Evolutionary conservation across 1,140 invertebrate species (phyloP), one percentile per base, ranked within the genome.

Genomic region (Trachymyrmex cornetzi): DNA sequence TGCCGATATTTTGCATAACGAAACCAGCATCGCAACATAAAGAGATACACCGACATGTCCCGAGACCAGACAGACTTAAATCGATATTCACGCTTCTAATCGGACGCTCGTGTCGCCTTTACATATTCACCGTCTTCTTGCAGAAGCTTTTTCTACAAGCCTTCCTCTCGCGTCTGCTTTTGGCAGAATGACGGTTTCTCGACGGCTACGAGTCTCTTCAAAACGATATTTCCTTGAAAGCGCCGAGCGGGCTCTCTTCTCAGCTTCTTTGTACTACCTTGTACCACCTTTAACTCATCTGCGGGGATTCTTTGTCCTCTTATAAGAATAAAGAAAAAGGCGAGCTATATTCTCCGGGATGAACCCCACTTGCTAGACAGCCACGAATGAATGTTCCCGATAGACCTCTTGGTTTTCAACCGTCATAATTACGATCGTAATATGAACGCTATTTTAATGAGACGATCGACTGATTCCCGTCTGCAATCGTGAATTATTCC

Each of bases 181-280:
- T 55, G 61, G 53, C 53, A 59, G 53, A 69, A 69, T 55, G 53
- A 30, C 27, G 57, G 27, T 77, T 71, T 50, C 55, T 72, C 67
- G 16, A 24, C 57, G 12, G 24, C 38, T n/a, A 48, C 66, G 38
- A 44, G 61, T 85, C 71, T 71, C 86, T 77, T 74, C 53, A 64
- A 57, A 74, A 84, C 88, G 87, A 92, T 92, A 90, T 92, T 91
- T 92, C 77, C 87, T 89, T 77, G 57, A 90, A 87, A 89, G 66
- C 88, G 67, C 87, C 74, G 86, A 91, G 74, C 90, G 66, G 82
- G 14, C 82, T 34, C 6, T 34, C 30, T 71, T 82, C 64, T 66
- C 48, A 55, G 16, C 67, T 79, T 85, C 89, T 90, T 90, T 88
- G 89, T 89, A 87, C 74, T 48, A 63, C 72, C 72, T 81, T 72